Conservation (phyloP, 2,113 vertebrate genomes). For the Campylomormyrus numenius region DNA sequence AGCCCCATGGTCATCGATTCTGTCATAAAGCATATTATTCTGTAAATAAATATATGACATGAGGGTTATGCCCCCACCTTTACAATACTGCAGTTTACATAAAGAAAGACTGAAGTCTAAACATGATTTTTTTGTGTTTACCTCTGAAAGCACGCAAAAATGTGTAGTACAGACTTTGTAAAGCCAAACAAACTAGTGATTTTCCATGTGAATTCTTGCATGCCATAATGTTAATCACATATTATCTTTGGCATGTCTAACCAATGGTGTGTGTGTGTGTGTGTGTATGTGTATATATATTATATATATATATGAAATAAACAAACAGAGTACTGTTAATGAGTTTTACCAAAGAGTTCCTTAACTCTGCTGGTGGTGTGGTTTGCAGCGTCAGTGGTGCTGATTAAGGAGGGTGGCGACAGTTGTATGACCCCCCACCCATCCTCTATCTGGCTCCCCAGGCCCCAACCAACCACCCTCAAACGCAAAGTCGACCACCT, state of each 20-base stretch:
- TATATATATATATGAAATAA: neutral
- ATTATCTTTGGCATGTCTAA: neutral
- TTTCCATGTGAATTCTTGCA: neutral
- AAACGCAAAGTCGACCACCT: neutral
- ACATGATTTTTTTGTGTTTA: neutral
- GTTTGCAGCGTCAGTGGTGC: neutral
- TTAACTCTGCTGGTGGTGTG: neutral
- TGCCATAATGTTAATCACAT: neutral
- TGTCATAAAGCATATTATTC: neutral
- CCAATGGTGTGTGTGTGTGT: neutral
- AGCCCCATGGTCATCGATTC: neutral
- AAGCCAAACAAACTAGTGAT: neutral
- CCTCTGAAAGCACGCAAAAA: neutral
- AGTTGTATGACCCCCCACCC: neutral
- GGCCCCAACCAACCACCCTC: neutral
- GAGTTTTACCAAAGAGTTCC: neutral
- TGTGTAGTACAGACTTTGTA: neutral
- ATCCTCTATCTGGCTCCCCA: neutral
- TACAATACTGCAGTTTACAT: neutral
- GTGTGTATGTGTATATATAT: neutral
- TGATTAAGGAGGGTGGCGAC: neutral
- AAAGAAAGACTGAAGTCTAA: neutral
- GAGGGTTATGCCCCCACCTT: neutral
- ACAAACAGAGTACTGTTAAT: neutral
- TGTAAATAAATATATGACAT: neutral